Base-by-base conservation (phyloP, 2,113 vertebrate species). In the Amazona guildingii region DNA sequence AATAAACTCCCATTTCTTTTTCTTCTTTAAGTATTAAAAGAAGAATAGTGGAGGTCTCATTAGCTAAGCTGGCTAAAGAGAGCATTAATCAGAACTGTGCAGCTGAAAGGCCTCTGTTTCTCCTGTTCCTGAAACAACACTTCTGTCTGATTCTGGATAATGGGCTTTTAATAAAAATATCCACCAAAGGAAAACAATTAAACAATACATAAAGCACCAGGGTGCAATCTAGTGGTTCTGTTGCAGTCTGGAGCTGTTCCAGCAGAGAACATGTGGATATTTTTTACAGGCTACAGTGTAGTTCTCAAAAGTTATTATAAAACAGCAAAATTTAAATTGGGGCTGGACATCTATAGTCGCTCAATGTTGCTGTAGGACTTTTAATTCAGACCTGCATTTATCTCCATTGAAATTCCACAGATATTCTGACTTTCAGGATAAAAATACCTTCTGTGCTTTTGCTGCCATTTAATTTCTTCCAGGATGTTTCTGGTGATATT, bases 201-300 rank as follows among this genome's bases (percentile, higher is more conserved):
- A 98, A 98, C 97, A 98, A 98, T 98, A 97, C 96, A 97, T 98
- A 98, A 98, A 98, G 97, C 98, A 98, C 97, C 97, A 98, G 98
- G 98, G 97, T 98, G 98, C 97, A 97, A 97, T 96, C 96, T 96
- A 92, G 91, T 95, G 96, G 96, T 97, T 97, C 92, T 97, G 95
- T 98, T 98, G 97, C 79, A 97, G 95, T 97, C 94, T 97, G 98
- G 97, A 98, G 81, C 29, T 78, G 66, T 96, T 97, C 98, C 98
- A 98, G 94, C 86, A 83, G 93, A 96, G 96, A 97, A 95, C 96
- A 97, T 95, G 92, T 97, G 96, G 95, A 80, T 96, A 95, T 97
- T 98, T 97, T 98, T 95, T 98, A 98, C 92, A 97, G 97, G 97
- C 93, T 97, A 95, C 82, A 97, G 89, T 85, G 88, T 94, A 97